Percentiles rank a stretch among this genome's conserved stretches.
phyloP scores from a whole-genome alignment of 2,113 vertebrate genomes.

The Sminthopsis crassicaudata region DNA sequence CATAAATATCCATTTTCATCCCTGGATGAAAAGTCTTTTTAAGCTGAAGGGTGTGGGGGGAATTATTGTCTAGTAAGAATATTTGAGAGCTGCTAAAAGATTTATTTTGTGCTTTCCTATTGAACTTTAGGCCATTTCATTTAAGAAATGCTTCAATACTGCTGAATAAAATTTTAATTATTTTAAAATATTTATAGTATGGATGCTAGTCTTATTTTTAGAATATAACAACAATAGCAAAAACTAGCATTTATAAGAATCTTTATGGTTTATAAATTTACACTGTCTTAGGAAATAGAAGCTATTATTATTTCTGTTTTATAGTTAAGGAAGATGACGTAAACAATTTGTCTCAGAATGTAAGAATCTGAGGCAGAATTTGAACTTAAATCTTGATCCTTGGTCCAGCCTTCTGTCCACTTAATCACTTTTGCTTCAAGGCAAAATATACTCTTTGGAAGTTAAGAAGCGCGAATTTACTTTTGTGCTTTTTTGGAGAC shows the following conservation, averaged over 20 bases:
- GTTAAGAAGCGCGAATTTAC: neutral
- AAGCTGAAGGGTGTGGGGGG: neutral
- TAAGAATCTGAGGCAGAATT: neutral
- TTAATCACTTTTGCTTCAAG: neutral
- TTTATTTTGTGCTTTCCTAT: neutral
- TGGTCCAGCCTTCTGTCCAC: neutral
- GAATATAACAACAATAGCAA: neutral
- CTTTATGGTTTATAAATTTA: neutral
- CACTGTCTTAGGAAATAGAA: neutral
- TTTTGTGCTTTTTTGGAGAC: neutral
- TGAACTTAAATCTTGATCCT: neutral
- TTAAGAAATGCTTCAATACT: neutral
- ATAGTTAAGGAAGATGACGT: neutral
- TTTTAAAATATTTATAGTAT: neutral
- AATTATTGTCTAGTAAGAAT: neutral
- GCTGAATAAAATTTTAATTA: neutral
- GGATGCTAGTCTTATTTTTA: neutral
- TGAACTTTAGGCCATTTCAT: neutral
- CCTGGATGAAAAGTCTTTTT: slow-evolving; percentile 20
- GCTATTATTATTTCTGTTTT: neutral
- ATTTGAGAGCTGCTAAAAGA: neutral
- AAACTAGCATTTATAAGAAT: neutral
- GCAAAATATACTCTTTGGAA: neutral
- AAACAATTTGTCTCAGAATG: neutral
- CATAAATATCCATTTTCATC: slow-evolving; percentile 5